Percentiles rank a stretch among this genome's conserved stretches.
These are phyloP conservation scores for Epiblema foenella DNA, from an alignment of 2,888 invertebrate species.

Conservation along the genomic window DNA sequence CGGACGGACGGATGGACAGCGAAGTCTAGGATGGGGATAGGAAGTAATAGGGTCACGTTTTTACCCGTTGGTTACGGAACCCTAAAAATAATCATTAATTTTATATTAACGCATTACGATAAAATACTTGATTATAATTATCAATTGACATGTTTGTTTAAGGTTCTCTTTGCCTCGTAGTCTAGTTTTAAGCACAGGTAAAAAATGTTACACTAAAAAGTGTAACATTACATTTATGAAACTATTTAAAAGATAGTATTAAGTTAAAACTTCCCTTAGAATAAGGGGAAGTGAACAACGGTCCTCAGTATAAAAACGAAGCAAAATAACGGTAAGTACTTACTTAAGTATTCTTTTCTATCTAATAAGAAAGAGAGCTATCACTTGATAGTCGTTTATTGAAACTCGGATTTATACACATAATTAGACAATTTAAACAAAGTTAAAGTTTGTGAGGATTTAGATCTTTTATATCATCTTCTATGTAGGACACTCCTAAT, in stretches of 20 bases:
- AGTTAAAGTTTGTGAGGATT: too few species aligned
- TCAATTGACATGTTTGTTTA: constrained; percentile 35
- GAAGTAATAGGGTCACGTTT: too few species aligned
- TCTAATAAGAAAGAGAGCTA: too few species aligned
- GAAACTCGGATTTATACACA: too few species aligned
- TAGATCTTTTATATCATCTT: too few species aligned
- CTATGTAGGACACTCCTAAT: too few species aligned
- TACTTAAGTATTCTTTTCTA: too few species aligned
- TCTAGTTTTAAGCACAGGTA: constrained; percentile 26
- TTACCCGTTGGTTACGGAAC: too few species aligned
- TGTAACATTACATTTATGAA: not conserved
- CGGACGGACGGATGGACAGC: too few species aligned
- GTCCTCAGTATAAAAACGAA: not conserved
- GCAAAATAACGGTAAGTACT: not conserved
- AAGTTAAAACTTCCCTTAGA: not conserved
- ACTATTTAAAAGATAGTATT: not conserved
- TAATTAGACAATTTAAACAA: too few species aligned
- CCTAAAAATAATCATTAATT: constrained; percentile 15
- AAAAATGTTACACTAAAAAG: constrained; percentile 6
- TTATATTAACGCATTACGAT: constrained; percentile 31
- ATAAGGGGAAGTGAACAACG: not conserved
- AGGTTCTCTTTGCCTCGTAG: constrained; percentile 23
- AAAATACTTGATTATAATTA: constrained; percentile 27
- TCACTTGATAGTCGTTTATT: too few species aligned
- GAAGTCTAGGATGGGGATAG: too few species aligned